These are phyloP conservation scores for Rapana venosa DNA, from an alignment of 2,888 invertebrate species.

Conservation along the genomic window DNA sequence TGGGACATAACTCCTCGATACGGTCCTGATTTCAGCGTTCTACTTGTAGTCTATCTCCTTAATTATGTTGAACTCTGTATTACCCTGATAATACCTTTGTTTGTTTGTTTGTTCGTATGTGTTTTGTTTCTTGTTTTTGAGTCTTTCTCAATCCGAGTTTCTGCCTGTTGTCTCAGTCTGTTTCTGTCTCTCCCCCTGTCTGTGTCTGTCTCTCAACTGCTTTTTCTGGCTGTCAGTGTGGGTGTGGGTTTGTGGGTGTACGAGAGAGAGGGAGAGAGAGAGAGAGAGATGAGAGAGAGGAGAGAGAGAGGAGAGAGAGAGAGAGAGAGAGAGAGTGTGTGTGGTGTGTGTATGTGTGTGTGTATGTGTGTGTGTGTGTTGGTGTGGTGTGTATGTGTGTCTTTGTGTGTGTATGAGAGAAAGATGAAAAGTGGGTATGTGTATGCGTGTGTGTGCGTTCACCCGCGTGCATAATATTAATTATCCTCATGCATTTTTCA, in stretches of 20 bases:
- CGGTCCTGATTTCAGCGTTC: neutral
- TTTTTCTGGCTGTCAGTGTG: neutral
- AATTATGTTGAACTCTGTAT: neutral
- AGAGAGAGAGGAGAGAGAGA: neutral
- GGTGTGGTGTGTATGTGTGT: neutral
- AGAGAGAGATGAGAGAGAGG: neutral
- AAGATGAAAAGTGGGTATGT: neutral
- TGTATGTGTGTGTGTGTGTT: neutral
- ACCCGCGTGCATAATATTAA: no score
- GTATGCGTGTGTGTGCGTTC: neutral
- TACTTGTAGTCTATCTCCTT: neutral
- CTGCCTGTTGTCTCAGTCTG: neutral
- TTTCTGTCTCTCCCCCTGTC: neutral
- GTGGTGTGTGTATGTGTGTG: slow-evolving; percentile 10
- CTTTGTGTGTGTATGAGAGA: neutral
- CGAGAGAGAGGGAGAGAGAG: neutral
- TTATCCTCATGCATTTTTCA: neutral
- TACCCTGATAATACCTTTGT: neutral
- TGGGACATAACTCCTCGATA: neutral
- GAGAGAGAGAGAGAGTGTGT: neutral
- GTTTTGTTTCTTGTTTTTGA: no score
- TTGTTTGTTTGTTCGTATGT: neutral
- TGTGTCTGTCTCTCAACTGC: neutral
- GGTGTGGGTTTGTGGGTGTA: neutral
- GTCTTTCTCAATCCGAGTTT: neutral